Conservation (phyloP, 2,888 invertebrate species). For the Tetranychus piercei region DNA sequence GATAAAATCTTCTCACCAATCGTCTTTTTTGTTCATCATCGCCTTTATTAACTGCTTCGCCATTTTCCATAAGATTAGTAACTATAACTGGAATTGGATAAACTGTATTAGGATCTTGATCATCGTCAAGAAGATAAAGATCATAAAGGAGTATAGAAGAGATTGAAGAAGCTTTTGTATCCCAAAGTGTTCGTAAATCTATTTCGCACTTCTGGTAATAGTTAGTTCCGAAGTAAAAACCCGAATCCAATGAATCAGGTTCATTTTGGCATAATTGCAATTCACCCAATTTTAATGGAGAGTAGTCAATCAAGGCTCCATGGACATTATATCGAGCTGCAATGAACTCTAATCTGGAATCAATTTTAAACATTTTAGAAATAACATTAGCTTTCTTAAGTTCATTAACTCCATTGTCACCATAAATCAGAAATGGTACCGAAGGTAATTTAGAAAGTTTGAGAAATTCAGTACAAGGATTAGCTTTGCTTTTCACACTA, state of each 20-base stretch:
- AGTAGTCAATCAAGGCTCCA: conserved; percentile 24
- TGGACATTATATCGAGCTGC: conserved; percentile 13
- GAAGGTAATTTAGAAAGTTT: conserved; percentile 26
- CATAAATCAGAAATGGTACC: conserved; percentile 3
- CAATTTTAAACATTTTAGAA: conserved; percentile 25
- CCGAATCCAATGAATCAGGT: conserved; percentile 2
- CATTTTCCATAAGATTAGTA: conserved; percentile 36
- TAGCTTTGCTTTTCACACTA: not conserved
- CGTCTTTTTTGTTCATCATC: conserved; percentile 41
- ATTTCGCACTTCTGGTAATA: conserved; percentile 5
- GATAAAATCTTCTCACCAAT: conserved; percentile 47
- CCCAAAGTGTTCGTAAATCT: not conserved
- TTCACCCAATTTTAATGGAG: conserved; percentile 16
- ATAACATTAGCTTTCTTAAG: conserved; percentile 21
- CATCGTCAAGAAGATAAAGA: conserved; percentile 39
- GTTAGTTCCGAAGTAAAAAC: conserved; percentile 12
- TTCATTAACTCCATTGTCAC: conserved; percentile 11
- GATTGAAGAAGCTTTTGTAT: not conserved
- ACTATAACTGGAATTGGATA: conserved; percentile 43
- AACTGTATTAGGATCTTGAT: conserved; percentile 32
- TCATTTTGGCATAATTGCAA: conserved; percentile 13
- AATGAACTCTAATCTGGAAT: conserved; percentile 8
- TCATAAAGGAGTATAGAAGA: conserved; percentile 31
- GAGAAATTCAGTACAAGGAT: conserved; percentile 21
- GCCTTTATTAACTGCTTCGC: conserved; percentile 32